Conservation (phyloP, 2,797 vertebrate genomes). For the Odontamblyopus lacepedii region DNA sequence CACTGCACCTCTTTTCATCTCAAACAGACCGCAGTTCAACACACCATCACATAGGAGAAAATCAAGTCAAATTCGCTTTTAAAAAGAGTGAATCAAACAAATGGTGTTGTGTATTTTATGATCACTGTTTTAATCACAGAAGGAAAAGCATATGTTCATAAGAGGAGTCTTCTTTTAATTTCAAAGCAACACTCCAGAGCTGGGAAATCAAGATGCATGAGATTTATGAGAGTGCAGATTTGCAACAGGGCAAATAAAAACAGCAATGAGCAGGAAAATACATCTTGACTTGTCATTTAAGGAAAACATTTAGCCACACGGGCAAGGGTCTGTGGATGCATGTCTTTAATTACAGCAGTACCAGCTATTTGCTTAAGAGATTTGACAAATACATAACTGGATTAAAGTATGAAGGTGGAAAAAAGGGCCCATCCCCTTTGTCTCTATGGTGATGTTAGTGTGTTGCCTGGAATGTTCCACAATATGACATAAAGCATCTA, state of each 20-base stretch:
- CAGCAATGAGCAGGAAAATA: constrained; percentile 3
- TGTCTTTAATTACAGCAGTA: constrained; percentile 5
- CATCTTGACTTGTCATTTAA: constrained; percentile 44
- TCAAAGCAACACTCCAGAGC: constrained; percentile 13
- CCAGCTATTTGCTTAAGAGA: constrained; percentile 17
- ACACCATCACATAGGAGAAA: constrained; percentile 45
- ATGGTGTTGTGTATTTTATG: constrained; percentile 34
- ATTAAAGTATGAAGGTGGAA: neutral
- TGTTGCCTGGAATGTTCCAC: too few relatives aligned
- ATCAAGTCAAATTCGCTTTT: neutral
- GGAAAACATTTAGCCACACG: constrained; percentile 14
- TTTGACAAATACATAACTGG: neutral
- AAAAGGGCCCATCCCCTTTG: too few relatives aligned
- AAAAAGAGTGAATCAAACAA: constrained; percentile 29
- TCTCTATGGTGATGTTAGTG: too few relatives aligned
- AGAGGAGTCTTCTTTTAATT: constrained; percentile 13
- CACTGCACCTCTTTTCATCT: constrained; percentile 29
- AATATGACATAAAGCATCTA: too few relatives aligned
- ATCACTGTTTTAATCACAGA: constrained; percentile 49
- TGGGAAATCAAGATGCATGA: constrained; percentile 8
- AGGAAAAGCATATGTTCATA: constrained; percentile 38
- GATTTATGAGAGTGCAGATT: neutral
- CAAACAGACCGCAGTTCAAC: constrained; percentile 26
- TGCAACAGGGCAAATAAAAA: too few relatives aligned
- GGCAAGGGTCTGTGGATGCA: constrained; percentile 1